These are phyloP conservation scores for Capromys pilorides DNA, from an alignment of 2,797 vertebrate genomes.

Conservation along the genomic window DNA sequence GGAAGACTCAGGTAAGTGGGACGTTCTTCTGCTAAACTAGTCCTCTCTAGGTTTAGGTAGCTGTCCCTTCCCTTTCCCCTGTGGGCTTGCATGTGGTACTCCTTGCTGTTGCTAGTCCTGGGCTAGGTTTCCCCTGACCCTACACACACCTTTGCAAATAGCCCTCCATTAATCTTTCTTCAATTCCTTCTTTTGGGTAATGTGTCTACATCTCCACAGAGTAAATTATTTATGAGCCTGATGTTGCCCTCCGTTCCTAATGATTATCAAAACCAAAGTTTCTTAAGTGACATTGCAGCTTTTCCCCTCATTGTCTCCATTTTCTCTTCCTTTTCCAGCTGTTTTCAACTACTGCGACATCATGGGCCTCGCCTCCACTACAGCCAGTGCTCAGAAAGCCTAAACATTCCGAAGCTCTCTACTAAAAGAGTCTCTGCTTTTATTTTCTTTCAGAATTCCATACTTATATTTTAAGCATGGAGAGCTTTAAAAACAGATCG, in stretches of 20 bases:
- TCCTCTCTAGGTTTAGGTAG: background rate
- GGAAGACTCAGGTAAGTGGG: background rate
- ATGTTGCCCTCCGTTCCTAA: background rate
- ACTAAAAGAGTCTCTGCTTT: background rate
- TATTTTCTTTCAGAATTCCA: constrained; percentile 10
- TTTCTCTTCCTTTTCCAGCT: background rate
- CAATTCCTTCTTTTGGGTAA: background rate
- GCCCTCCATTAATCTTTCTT: background rate
- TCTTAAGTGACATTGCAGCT: background rate
- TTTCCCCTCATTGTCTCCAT: background rate
- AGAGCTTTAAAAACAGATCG: constrained; percentile 33
- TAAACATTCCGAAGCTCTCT: background rate
- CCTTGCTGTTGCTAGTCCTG: background rate
- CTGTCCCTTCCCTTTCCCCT: background rate
- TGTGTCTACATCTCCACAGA: background rate
- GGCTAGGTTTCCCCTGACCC: background rate
- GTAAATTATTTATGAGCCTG: background rate
- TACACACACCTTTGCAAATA: background rate
- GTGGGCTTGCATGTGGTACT: background rate
- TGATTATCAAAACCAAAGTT: background rate
- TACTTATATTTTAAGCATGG: constrained; percentile 62
- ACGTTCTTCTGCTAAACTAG: background rate
- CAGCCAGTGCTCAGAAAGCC: background rate
- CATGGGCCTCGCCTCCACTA: background rate
- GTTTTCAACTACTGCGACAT: background rate